phyloP scores from a whole-genome alignment of 2,888 invertebrate species.

The Drosophila pseudotalamancana region DNA sequence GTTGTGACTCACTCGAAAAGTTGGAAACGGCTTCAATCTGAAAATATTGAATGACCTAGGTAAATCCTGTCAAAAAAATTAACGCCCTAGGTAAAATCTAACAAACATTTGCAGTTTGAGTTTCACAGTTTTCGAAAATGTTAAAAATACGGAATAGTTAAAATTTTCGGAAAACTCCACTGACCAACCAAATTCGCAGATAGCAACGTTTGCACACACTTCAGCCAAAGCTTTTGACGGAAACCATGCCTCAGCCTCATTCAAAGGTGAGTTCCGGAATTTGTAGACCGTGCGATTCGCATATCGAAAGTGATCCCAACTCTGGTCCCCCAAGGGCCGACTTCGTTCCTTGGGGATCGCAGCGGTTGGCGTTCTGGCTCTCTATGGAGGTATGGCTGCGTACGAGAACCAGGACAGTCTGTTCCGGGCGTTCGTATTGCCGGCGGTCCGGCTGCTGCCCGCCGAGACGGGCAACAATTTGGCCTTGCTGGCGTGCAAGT shows the following conservation, averaged over 20 bases:
- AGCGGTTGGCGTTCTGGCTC: constrained; percentile 47
- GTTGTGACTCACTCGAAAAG: too few relatives aligned
- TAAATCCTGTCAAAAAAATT: too few relatives aligned
- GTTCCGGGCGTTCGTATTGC: constrained; percentile 61
- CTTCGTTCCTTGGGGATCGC: constrained; percentile 58
- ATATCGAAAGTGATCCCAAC: too few relatives aligned
- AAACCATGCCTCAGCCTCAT: not conserved
- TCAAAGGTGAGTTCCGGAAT: not conserved
- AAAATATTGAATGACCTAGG: too few relatives aligned
- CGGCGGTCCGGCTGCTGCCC: constrained; percentile 85
- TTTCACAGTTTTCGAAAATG: too few relatives aligned
- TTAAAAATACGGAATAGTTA: too few relatives aligned
- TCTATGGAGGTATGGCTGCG: constrained; percentile 40
- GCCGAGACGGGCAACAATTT: constrained; percentile 93
- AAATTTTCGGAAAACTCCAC: not conserved
- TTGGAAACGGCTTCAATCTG: too few relatives aligned
- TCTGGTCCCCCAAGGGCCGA: constrained; percentile 36
- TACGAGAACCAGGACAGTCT: constrained; percentile 46
- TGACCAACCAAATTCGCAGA: not conserved
- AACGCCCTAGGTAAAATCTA: too few relatives aligned
- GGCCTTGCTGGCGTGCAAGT: constrained; percentile 91
- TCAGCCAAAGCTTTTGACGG: not conserved
- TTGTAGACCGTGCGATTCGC: too few relatives aligned
- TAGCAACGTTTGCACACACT: not conserved
- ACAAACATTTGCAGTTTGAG: too few relatives aligned